Evolutionary conservation across 2,113 vertebrate species (phyloP), one percentile per base, ranked within the genome.

Genomic region (Empidonax alnorum): DNA sequence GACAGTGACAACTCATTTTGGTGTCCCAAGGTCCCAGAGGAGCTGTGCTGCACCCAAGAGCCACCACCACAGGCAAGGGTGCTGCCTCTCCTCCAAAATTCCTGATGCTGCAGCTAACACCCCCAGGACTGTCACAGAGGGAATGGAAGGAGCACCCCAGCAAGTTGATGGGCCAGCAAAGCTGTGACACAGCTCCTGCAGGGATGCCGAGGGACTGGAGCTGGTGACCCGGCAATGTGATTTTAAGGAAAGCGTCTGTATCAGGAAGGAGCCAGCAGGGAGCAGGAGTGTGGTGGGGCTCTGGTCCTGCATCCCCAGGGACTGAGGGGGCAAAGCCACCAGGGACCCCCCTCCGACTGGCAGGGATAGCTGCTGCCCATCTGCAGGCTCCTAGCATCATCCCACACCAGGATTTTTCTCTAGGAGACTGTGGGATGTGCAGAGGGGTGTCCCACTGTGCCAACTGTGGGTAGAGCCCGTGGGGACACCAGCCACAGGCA

Each of bases 241-340:
- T 28, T 19, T 35, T 73, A 2, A 1, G 80, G 77, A 73, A 67
- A 47, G 8, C 39, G 5, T 20, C 42, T 1, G 3, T 5, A 1
- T 12, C 5, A 50, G 39, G 49, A 68, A 44, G 37, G 74, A 49
- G 37, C 11, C 49, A 21, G 17, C 14, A 1, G 23, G 63, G 58
- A 93, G 42, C 52, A 30, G 35, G 24, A 3, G 10, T 19, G 39
- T 2, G 23, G 7, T 7, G 49, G 6, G 7, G 21, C 49, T 73
- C 35, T 0, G 0, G 15, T 42, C 35, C 17, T 12, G 2, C 28
- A 35, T 9, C 46, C 31, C 37, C 20, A 7, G 42, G 58, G 35
- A 31, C 2, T 3, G 14, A 65, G 0, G 4, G 28, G 37, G 46
- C 39, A 44, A 77, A 76, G n/a, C 9, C 5, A 3, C 25, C 2